Conservation (phyloP, 1,140 invertebrate genomes). For the Vollenhovia emeryi region DNA sequence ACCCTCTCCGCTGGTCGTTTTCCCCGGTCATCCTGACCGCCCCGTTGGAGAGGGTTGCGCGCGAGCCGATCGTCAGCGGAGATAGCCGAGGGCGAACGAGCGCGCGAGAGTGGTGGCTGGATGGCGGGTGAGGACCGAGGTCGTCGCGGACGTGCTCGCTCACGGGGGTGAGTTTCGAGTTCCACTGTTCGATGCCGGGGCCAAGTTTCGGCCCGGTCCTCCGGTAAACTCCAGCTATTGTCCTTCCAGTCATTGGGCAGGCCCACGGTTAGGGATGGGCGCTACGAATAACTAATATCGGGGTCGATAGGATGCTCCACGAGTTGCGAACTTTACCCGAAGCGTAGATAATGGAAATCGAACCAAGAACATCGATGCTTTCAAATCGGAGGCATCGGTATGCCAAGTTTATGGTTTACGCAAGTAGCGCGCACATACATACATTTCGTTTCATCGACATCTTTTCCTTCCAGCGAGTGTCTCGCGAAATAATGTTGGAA, state of each 20-base stretch:
- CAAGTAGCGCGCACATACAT: neutral
- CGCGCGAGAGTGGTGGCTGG: constrained; percentile 6
- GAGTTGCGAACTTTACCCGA: constrained; percentile 31
- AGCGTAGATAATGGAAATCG: neutral
- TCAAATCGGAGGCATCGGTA: neutral
- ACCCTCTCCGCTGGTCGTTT: constrained; percentile 42
- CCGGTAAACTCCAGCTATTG: constrained; percentile 38
- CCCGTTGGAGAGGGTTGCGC: constrained; percentile 43
- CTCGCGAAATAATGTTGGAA: neutral
- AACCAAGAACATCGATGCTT: neutral
- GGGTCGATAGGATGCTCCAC: neutral
- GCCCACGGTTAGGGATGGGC: neutral
- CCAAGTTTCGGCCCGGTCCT: constrained; percentile 23
- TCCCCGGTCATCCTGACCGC: constrained; percentile 41
- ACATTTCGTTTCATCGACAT: neutral
- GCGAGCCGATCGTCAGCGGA: constrained; percentile 35
- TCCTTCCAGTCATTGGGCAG: constrained; percentile 35
- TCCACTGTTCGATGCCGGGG: constrained; percentile 7
- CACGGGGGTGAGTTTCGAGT: constrained; percentile 42
- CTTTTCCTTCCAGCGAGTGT: no score
- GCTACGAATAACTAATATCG: constrained; percentile 2
- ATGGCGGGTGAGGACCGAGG: constrained; percentile 33
- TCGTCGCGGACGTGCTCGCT: constrained; percentile 28
- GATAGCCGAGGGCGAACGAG: constrained; percentile 45
- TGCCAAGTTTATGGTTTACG: neutral